phyloP scores from a whole-genome alignment of 1,140 invertebrate genomes.

The Trissolcus basalis region DNA sequence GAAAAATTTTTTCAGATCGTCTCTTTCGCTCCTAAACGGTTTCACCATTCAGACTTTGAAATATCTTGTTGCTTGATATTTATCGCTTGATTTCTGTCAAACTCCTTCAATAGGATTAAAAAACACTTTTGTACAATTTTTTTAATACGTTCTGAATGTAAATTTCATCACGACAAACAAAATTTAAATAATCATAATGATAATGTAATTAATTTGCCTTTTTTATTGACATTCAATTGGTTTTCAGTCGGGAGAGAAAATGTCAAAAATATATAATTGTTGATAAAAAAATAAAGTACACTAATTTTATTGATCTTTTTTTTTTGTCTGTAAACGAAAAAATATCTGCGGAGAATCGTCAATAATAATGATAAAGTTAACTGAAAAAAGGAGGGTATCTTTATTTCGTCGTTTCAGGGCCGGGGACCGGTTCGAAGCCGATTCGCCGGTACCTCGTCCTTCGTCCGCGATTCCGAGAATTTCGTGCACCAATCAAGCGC shows the following conservation, averaged over 20 bases:
- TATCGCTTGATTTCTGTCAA: slow-evolving; percentile 12
- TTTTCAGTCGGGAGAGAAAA: too few species aligned
- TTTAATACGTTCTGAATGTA: too few species aligned
- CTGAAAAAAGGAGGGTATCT: slow-evolving; percentile 49
- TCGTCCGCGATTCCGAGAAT: slow-evolving; percentile 64
- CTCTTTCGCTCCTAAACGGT: slow-evolving; percentile 22
- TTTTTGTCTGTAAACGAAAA: neutral
- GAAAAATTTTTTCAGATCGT: slow-evolving; percentile 40
- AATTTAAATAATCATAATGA: too few species aligned
- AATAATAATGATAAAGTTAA: slow-evolving; percentile 54
- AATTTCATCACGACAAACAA: too few species aligned
- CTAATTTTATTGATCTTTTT: neutral
- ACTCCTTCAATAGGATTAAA: too few species aligned
- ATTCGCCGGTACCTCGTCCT: slow-evolving; percentile 61
- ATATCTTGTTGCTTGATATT: slow-evolving; percentile 6
- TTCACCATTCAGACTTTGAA: slow-evolving; percentile 16
- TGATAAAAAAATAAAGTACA: too few species aligned
- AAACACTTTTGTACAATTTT: too few species aligned
- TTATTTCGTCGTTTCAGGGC: slow-evolving; percentile 58
- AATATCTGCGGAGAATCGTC: neutral
- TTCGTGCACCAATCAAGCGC: slow-evolving; percentile 40
- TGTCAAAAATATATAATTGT: too few species aligned
- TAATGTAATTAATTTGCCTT: too few species aligned
- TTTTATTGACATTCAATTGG: too few species aligned
- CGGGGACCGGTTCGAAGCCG: slow-evolving; percentile 57